phyloP scores from a whole-genome alignment of 2,797 vertebrate genomes.

The Sebastes taczanowskii region DNA sequence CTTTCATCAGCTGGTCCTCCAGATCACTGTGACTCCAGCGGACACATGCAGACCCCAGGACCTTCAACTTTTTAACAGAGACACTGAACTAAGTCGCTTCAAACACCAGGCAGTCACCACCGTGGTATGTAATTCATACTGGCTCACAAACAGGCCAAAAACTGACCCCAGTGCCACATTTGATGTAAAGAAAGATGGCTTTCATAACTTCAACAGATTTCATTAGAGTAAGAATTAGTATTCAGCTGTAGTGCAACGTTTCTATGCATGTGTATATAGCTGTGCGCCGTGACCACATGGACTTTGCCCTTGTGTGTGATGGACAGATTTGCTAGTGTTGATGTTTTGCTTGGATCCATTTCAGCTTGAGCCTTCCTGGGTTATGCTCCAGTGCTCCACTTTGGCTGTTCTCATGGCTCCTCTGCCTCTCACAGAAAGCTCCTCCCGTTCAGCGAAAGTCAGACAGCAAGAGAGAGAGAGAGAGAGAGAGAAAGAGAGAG shows the following conservation, averaged over 20 bases:
- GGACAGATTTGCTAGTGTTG: conserved; percentile 44
- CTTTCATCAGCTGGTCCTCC: conserved; percentile 45
- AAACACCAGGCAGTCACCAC: background rate
- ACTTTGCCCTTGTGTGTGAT: conserved; percentile 30
- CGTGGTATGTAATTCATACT: background rate
- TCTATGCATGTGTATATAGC: conserved; percentile 1
- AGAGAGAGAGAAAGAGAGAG: conserved; percentile 16
- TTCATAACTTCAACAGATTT: conserved; percentile 23
- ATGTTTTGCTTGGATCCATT: conserved; percentile 56
- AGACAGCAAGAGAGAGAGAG: conserved; percentile 17
- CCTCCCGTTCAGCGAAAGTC: conserved; percentile 29
- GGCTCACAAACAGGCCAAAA: background rate
- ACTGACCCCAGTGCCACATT: background rate
- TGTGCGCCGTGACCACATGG: conserved; percentile 8
- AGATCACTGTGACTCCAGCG: conserved; percentile 26
- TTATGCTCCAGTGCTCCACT: conserved; percentile 49
- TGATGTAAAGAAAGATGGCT: conserved; percentile 10
- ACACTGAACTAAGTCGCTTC: conserved; percentile 14
- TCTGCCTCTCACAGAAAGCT: conserved; percentile 24
- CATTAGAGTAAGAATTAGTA: conserved; percentile 8
- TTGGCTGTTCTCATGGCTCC: conserved; percentile 40
- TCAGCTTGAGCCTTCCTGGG: conserved; percentile 47
- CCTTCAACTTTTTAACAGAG: background rate
- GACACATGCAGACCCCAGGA: conserved; percentile 31
- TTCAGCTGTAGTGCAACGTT: background rate